Conservation (phyloP, 2,797 vertebrate genomes). For the Leucoraja ocellata region DNA sequence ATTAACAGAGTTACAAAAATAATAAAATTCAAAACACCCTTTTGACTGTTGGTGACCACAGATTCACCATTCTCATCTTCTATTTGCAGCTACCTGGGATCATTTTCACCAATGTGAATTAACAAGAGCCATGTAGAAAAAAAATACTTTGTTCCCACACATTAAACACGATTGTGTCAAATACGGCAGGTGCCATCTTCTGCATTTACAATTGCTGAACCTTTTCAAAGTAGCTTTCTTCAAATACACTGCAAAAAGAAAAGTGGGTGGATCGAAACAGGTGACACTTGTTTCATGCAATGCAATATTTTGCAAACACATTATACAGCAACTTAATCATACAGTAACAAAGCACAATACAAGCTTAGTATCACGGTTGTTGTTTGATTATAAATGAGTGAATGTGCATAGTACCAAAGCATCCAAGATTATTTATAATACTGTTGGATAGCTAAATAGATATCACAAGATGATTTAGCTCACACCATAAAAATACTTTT, state of each 20-base stretch:
- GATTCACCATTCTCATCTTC: neutral
- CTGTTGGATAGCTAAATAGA: constrained; percentile 58
- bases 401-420: constrained; percentile 58
- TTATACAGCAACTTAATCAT: constrained; percentile 44
- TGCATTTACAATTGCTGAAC: neutral
- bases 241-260: neutral
- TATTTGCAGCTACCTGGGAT: neutral
- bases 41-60: neutral
- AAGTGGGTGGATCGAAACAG: neutral
- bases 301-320: neutral
- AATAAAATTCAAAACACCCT: neutral
- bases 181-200: neutral
- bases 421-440: constrained; percentile 59
- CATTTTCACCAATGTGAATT: constrained; percentile 10
- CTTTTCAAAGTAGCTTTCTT: constrained; percentile 4
- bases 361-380: constrained; percentile 60
- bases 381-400: constrained; percentile 53
- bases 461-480: constrained; percentile 53
- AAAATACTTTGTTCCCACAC: neutral
- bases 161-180: neutral
- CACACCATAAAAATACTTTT: constrained; percentile 50
- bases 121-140: neutral
- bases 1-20: neutral
- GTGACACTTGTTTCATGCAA: constrained; percentile 12
- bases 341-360: constrained; percentile 67